A percentile compares a stretch with the other conserved stretches of the same genome.
phyloP scores from a whole-genome alignment of 37 sponge, comb jelly and placozoan species.

The Halichondria panicea region DNA sequence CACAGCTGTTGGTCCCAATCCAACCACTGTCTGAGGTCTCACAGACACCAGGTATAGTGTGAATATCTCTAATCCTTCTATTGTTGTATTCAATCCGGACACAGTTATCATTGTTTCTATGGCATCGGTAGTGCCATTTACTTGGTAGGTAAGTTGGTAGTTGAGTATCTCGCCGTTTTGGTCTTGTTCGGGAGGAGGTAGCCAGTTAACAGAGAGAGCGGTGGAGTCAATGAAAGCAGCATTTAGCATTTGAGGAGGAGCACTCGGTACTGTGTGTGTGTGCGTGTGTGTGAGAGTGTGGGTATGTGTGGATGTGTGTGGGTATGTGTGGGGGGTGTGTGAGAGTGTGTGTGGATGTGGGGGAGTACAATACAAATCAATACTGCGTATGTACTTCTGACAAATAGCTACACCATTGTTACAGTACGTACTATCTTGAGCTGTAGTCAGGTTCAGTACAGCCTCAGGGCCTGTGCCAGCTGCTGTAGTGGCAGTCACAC shows the following conservation, averaged over 20 bases:
- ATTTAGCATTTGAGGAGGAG: constrained; percentile 23
- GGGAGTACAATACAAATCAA: too few relatives aligned
- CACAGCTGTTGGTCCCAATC: not conserved
- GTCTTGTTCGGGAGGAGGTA: constrained; percentile 17
- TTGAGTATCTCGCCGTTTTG: constrained; percentile 55
- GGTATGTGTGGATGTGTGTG: too few relatives aligned
- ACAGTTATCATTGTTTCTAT: not conserved
- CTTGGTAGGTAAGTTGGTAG: constrained; percentile 18
- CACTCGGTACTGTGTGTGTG: not conserved
- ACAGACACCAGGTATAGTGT: not conserved
- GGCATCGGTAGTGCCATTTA: not conserved
- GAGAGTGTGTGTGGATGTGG: too few relatives aligned
- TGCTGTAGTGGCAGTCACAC: constrained; percentile 31
- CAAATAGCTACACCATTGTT: too few relatives aligned
- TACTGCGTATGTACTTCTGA: too few relatives aligned
- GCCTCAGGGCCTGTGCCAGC: constrained; percentile 46
- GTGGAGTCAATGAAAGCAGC: constrained; percentile 2
- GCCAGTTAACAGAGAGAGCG: constrained; percentile 30
- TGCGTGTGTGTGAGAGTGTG: too few relatives aligned
- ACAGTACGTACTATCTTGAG: not conserved
- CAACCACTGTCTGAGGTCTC: constrained; percentile 3
- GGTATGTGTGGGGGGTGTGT: too few relatives aligned
- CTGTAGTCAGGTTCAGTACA: constrained; percentile 1
- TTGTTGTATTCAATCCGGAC: not conserved
- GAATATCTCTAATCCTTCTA: constrained; percentile 5